Conservation (phyloP, 2,113 vertebrate genomes). For the Tonatia bakeri region DNA sequence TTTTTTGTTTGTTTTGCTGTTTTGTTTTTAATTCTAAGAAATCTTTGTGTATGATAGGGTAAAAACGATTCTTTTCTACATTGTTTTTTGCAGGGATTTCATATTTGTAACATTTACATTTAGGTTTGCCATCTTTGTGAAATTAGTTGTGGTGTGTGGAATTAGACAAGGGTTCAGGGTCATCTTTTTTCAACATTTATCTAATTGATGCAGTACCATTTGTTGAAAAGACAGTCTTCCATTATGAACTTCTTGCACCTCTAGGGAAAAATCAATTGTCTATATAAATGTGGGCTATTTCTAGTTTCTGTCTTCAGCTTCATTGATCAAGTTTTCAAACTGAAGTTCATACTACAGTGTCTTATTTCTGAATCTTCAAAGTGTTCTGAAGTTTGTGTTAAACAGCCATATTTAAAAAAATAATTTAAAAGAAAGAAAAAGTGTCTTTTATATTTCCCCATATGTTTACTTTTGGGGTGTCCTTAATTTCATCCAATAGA, state of each 20-base stretch:
- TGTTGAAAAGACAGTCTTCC: not conserved
- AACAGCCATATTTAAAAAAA: not conserved
- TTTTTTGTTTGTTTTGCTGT: not conserved
- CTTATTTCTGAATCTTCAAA: not conserved
- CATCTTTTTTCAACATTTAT: not conserved
- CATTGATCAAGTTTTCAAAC: not conserved
- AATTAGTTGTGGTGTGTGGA: not conserved
- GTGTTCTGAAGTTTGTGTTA: not conserved
- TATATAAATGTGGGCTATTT: not conserved
- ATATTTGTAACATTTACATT: not conserved
- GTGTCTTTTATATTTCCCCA: not conserved
- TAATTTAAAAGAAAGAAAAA: not conserved
- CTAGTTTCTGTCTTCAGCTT: not conserved
- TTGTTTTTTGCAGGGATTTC: not conserved
- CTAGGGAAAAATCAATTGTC: constrained; percentile 3
- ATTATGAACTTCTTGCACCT: not conserved
- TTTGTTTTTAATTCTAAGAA: not conserved
- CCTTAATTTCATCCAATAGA: not conserved
- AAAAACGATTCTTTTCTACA: not conserved
- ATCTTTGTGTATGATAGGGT: not conserved
- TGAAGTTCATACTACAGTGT: not conserved
- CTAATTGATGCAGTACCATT: not conserved
- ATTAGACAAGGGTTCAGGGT: not conserved
- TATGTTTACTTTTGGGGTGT: not conserved
- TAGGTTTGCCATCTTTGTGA: not conserved